Conservation (phyloP, 2,113 vertebrate genomes). For the Leptobrachium leishanense region DNA sequence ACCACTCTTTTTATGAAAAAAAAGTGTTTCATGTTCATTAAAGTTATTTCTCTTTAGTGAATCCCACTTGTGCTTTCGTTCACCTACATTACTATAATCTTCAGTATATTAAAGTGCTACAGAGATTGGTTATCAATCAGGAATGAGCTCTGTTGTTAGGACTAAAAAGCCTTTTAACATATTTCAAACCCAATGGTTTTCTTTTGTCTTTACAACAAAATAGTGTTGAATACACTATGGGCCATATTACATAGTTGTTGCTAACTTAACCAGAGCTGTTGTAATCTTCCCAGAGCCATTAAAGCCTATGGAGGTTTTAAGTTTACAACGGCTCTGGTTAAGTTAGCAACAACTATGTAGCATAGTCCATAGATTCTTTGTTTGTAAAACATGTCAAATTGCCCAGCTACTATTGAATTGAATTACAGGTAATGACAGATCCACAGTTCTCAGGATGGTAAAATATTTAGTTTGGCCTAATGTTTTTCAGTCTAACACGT, state of each 20-base stretch:
- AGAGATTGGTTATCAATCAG: too few relatives aligned
- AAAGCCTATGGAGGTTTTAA: too few relatives aligned
- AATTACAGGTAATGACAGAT: not conserved
- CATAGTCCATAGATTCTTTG: not conserved
- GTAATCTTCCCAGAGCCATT: too few relatives aligned
- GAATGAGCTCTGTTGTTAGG: not conserved
- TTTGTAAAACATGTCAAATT: constrained; percentile 14
- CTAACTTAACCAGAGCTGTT: too few relatives aligned
- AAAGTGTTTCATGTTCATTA: not conserved
- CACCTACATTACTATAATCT: not conserved
- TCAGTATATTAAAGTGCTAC: not conserved
- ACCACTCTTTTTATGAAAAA: constrained; percentile 8
- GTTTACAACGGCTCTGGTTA: too few relatives aligned
- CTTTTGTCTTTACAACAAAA: constrained; percentile 8
- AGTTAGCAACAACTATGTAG: too few relatives aligned
- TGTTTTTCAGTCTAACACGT: constrained; percentile 28
- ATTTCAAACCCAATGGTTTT: not conserved
- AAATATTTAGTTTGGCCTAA: constrained; percentile 25
- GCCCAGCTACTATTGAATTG: constrained; percentile 12
- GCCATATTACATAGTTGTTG: too few relatives aligned
- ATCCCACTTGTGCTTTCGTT: constrained; percentile 1
- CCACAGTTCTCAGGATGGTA: constrained; percentile 11
- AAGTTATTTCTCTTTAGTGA: too few relatives aligned
- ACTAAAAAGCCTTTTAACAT: not conserved
- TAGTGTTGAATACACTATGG: not conserved